A percentile compares a stretch with the other conserved stretches of the same genome.
phyloP scores from a whole-genome alignment of 2,797 vertebrate genomes.

The Pangasius krempfi region DNA sequence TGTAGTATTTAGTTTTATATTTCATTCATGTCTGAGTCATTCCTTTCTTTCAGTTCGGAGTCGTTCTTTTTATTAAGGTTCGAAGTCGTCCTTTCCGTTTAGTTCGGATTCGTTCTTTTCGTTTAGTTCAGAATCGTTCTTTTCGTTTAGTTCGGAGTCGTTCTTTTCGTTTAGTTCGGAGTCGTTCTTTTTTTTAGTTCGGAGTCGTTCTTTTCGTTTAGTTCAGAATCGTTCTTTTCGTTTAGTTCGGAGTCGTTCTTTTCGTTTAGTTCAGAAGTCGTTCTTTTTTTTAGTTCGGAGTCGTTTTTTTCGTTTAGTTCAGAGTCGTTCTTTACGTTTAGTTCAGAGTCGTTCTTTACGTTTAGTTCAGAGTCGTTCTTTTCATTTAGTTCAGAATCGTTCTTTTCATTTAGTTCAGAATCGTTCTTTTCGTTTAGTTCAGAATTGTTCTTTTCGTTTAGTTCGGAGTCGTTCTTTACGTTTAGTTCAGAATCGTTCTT shows the following conservation, averaged over 20 bases:
- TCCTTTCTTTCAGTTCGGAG: background rate
- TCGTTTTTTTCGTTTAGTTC: too few relatives aligned
- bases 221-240: too few relatives aligned
- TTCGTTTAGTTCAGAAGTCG: too few relatives aligned
- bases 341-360: background rate
- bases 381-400: background rate
- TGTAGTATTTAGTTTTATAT: background rate
- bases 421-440: background rate
- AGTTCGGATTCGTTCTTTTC: background rate
- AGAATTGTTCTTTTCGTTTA: fast-evolving
- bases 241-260: too few relatives aligned
- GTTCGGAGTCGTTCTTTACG: background rate
- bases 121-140: background rate
- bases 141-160: background rate
- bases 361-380: background rate
- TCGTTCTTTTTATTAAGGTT: background rate
- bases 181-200: too few relatives aligned
- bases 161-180: too few relatives aligned
- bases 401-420: background rate
- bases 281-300: too few relatives aligned
- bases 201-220: too few relatives aligned
- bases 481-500: background rate
- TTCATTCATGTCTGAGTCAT: background rate
- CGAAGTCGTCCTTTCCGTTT: background rate
- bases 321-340: background rate